phyloP scores from a whole-genome alignment of 2,888 invertebrate genomes.

The Cecidostiba fungosa region DNA sequence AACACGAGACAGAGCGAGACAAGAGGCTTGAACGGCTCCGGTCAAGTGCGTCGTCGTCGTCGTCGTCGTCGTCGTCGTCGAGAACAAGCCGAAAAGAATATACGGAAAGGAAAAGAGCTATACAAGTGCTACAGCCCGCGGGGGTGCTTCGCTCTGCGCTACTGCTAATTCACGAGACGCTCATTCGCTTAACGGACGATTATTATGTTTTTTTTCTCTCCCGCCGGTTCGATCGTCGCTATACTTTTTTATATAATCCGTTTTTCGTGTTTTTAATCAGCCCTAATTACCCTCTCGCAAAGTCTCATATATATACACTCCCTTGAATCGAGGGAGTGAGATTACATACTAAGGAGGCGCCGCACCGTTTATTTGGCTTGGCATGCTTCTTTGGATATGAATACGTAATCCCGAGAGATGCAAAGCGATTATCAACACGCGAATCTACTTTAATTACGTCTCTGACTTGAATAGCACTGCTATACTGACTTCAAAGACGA shows the following conservation, averaged over 20 bases:
- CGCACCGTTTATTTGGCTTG: neutral
- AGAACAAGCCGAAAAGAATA: neutral
- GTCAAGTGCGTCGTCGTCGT: slow-evolving; percentile 1
- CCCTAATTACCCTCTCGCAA: neutral
- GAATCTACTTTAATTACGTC: neutral
- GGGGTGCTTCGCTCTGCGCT: neutral
- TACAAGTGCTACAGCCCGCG: neutral
- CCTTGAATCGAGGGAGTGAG: neutral
- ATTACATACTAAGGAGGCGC: neutral
- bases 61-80: neutral
- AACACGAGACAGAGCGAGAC: neutral
- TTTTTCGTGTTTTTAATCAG: neutral
- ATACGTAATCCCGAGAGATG: slow-evolving; percentile 12
- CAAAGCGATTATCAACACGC: neutral
- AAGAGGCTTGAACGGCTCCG: neutral
- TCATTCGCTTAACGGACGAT: neutral
- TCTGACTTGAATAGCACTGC: neutral
- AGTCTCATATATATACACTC: neutral
- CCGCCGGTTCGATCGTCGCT: neutral
- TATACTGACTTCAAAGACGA: neutral
- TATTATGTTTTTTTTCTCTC: neutral
- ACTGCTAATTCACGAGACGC: neutral
- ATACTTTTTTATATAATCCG: neutral
- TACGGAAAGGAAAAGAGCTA: slow-evolving; percentile 5
- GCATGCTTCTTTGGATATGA: slow-evolving; percentile 18